A percentile compares a stretch with the other conserved stretches of the same genome.
phyloP scores from a whole-genome alignment of 1,140 invertebrate genomes.

The Battus philenor region DNA sequence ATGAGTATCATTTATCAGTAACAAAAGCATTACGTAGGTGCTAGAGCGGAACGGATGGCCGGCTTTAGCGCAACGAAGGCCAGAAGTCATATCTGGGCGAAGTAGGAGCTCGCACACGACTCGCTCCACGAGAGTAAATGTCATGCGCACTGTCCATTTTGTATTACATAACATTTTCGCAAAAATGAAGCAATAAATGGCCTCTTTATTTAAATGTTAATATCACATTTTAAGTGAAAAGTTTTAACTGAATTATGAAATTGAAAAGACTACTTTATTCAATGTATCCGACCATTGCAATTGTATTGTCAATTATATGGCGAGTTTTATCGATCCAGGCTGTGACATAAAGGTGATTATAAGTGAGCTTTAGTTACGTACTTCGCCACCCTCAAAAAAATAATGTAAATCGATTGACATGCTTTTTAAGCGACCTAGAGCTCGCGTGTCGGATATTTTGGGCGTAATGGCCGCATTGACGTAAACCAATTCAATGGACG shows the following conservation, averaged over 20 bases:
- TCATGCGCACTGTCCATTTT: slow-evolving; percentile 37
- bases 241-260: slow-evolving; percentile 13
- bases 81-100: slow-evolving; percentile 53
- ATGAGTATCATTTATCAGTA: slow-evolving; percentile 1
- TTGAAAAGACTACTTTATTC: slow-evolving; percentile 11
- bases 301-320: not conserved
- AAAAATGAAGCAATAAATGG: slow-evolving; percentile 28
- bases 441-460: slow-evolving; percentile 58
- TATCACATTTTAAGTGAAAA: slow-evolving; percentile 13
- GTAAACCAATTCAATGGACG: slow-evolving; percentile 59
- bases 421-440: slow-evolving; percentile 48
- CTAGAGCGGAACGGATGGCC: slow-evolving; percentile 31
- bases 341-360: not conserved
- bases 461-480: slow-evolving; percentile 62
- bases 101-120: slow-evolving; percentile 39
- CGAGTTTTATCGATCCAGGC: not conserved
- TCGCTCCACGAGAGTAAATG: slow-evolving; percentile 46
- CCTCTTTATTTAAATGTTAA: slow-evolving; percentile 25
- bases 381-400: slow-evolving; percentile 19
- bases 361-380: slow-evolving; percentile 16
- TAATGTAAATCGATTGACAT: slow-evolving; percentile 65
- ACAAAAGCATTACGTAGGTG: slow-evolving; percentile 21
- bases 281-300: not conserved
- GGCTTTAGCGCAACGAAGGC: slow-evolving; percentile 41
- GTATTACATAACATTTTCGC: slow-evolving; percentile 25